Percentiles rank a stretch among this genome's conserved stretches.
These are phyloP conservation scores for Penaeus indicus DNA, from an alignment of 1,140 invertebrate genomes.

Conservation along the genomic window DNA sequence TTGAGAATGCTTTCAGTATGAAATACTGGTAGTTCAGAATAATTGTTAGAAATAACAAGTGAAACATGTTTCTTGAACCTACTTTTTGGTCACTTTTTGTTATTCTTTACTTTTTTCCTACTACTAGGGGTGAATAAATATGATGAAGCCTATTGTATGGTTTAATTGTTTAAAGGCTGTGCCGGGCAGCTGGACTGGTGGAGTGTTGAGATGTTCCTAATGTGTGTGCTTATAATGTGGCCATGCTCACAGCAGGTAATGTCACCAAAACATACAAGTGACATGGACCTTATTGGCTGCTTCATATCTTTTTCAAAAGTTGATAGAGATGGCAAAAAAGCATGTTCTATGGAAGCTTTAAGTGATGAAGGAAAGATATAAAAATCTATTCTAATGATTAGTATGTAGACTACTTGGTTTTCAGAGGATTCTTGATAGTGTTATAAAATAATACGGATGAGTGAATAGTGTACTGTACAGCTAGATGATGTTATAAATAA, in stretches of 20 bases:
- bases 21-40: no score
- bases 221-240: constrained; percentile 47
- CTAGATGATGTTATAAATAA: constrained; percentile 65
- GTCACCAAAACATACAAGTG: constrained; percentile 15
- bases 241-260: constrained; percentile 44
- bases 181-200: constrained; percentile 51
- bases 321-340: constrained; percentile 18
- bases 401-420: constrained; percentile 49
- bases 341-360: constrained; percentile 47
- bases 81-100: no score
- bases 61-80: no score
- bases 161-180: constrained; percentile 35
- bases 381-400: constrained; percentile 60
- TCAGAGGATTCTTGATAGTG: constrained; percentile 53
- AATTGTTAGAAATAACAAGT: no score
- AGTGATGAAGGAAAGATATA: constrained; percentile 41
- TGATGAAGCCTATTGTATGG: background rate
- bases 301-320: constrained; percentile 18
- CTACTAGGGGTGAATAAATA: no score
- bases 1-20: no score
- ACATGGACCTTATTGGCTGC: constrained; percentile 35
- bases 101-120: no score
- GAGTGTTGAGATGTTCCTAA: constrained; percentile 55
- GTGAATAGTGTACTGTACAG: constrained; percentile 64
- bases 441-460: constrained; percentile 48